Base-by-base conservation (phyloP, 2,113 vertebrate genomes). In the Pangasianodon hypophthalmus region DNA sequence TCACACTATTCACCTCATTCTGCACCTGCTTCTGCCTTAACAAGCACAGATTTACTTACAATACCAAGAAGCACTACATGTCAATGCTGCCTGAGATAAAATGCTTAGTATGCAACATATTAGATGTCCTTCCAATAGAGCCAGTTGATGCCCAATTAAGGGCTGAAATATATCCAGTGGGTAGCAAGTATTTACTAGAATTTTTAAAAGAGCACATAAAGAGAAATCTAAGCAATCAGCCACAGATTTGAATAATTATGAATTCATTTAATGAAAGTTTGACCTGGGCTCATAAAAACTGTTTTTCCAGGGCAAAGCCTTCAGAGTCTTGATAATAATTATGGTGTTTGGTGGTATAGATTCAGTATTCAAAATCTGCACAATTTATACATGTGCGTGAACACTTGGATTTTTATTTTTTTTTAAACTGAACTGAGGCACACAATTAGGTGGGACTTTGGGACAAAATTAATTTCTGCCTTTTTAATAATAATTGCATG, bases 381-480 rank as follows among this genome's bases (percentile, higher is more conserved):
- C 54, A 75, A 2, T n/a, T 60, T 48, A 48, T 48, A 14, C 0
- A 3, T n/a, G 7, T n/a, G 60, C 24, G 21, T 58, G 7, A 41
- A 75, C 77, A 73, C 26, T n/a, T 48, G 26, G 6, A 67, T 69
- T 64, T n/a, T 54, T 14, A 14, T 54, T 24, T 62, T 67, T 64
- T 46, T 41, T 21, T 73, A 8, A 21, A 77, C 26, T 77, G 21
- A 46, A 50, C 6, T 56, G 29, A 69, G 29, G 24, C 29, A 62
- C 87, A 67, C 13, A 56, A 26, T 75, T 44, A 48, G 46, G 19
- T 54, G 79, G 87, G n/a, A 48, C 62, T 69, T 52, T 88, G 73
- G 75, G 14, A 48, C 18, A 48, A 46, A n/a, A 14, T 24, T 29
- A 81, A 13, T 13, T 21, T 67, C 44, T 81, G 7, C 18, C 18